Evolutionary conservation across 2,113 vertebrate species (phyloP), one percentile per base, ranked within the genome.

Genomic region (Onychostruthus taczanowskii): DNA sequence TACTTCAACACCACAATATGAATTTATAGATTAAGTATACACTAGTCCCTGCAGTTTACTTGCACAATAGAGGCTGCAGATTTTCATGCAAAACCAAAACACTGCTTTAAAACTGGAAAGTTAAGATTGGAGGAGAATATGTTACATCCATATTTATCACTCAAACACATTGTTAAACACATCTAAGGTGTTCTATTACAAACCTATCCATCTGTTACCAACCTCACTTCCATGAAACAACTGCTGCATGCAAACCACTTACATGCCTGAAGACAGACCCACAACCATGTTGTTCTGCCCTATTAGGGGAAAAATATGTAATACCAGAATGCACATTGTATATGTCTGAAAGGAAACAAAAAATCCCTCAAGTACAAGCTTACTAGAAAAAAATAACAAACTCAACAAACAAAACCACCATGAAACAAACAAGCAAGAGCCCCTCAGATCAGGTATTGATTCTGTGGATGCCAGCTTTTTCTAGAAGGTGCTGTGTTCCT

Each of bases 161-260:
- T 92, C 66, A 88, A 93, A 63, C 17, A 21, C 0, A 3, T 43
- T 92, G 64, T 94, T 79, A 80, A 63, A 39, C 28, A 16, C 44
- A 24, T 92, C 66, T 67, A 5, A 73, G 50, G 41, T 84, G 35
- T 84, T 80, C 68, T 75, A 84, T 64, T 90, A 88, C 62, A 86
- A 95, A 88, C 22, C 47, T 55, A 86, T 39, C 63, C 80, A 92
- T 87, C 80, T 86, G 86, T 68, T 91, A 61, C 50, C 47, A 94
- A 39, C 62, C 47, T 95, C 47, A 53, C 68, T 87, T 56, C 76
- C 53, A 88, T 64, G 74, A 88, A 90, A n/a, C 27, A 86, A 87
- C 28, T 58, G 33, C 61, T 50, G 41, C 23, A 27, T 47, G 55
- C 31, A 91, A 96, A 86, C 56, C 91, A 63, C 58, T 73, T 27